Conservation (phyloP, 2,113 vertebrate species). For the Mormyrus lacerda region DNA sequence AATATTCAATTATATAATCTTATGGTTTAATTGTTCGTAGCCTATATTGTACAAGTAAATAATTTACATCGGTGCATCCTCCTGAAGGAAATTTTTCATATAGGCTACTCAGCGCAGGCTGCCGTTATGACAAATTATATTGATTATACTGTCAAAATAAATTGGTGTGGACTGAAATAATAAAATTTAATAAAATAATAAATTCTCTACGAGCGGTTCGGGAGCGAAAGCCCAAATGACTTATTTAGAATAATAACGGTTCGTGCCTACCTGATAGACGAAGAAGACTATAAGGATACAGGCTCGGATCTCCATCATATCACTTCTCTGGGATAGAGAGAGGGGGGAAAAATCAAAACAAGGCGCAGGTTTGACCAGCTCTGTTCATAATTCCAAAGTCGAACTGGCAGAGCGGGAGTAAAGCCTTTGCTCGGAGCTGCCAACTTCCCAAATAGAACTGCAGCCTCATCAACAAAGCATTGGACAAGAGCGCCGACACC, state of each 20-base stretch:
- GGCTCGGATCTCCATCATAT: constrained; percentile 76
- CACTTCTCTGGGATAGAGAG: constrained; percentile 48
- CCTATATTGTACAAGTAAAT: neutral
- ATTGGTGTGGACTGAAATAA: neutral
- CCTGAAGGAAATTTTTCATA: neutral
- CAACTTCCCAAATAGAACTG: constrained; percentile 96
- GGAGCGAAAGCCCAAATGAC: neutral
- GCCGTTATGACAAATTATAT: neutral
- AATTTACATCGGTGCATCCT: neutral
- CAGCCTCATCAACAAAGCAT: constrained; percentile 86
- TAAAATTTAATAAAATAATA: neutral
- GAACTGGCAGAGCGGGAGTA: constrained; percentile 73
- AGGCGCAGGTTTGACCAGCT: constrained; percentile 80
- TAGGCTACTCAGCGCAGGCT: neutral
- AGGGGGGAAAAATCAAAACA: constrained; percentile 61
- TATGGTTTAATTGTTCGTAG: neutral
- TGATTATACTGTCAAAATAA: neutral
- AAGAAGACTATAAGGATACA: constrained; percentile 77
- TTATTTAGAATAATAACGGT: constrained; percentile 4
- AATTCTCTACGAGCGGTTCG: neutral
- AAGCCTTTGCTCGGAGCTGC: constrained; percentile 78
- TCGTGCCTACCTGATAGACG: constrained; percentile 83
- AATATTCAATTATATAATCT: neutral
- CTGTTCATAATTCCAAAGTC: constrained; percentile 98
- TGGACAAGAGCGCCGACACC: constrained; percentile 83